Evolutionary conservation across 64 coral and sea anemone genomes (phyloP).

Genomic region (Montipora capricornis): DNA sequence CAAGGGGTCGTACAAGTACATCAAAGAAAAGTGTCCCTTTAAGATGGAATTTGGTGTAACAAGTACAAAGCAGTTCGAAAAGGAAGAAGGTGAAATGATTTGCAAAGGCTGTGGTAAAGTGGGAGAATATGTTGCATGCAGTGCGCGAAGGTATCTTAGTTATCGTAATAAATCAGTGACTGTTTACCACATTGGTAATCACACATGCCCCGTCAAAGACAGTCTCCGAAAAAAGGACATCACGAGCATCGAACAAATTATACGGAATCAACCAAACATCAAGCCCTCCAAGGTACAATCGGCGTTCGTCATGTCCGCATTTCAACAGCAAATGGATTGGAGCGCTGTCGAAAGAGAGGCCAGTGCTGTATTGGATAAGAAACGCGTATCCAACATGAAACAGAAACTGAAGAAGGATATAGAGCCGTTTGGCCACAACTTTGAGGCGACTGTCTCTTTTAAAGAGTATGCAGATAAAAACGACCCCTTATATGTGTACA

Average conservation of each 20-base stretch:
- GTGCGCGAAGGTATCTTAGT: conserved; percentile 32
- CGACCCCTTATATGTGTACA: too few species aligned
- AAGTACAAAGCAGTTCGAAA: too few species aligned
- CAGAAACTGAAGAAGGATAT: conserved; percentile 53
- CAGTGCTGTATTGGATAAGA: conserved; percentile 23
- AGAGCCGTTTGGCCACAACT: conserved; percentile 18
- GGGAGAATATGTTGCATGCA: not conserved
- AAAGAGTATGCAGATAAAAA: too few species aligned
- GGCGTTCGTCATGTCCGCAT: conserved; percentile 9
- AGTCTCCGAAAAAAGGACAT: conserved; percentile 16
- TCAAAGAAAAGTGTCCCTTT: too few species aligned
- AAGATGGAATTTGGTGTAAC: too few species aligned
- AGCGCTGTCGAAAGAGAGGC: conserved; percentile 29
- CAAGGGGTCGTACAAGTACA: too few species aligned
- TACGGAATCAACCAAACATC: conserved; percentile 26
- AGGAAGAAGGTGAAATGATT: too few species aligned
- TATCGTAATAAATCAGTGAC: conserved; percentile 30
- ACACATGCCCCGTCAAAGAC: conserved; percentile 37
- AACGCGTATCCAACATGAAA: conserved; percentile 34
- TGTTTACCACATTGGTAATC: conserved; percentile 47
- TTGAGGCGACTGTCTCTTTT: too few species aligned
- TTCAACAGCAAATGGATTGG: conserved; percentile 22
- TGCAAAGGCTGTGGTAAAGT: too few species aligned
- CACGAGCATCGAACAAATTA: conserved; percentile 25
- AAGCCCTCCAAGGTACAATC: conserved; percentile 55